Evolutionary conservation across 2,113 vertebrate genomes (phyloP), one percentile per base, ranked within the genome.

Genomic region (Proteles cristata): DNA sequence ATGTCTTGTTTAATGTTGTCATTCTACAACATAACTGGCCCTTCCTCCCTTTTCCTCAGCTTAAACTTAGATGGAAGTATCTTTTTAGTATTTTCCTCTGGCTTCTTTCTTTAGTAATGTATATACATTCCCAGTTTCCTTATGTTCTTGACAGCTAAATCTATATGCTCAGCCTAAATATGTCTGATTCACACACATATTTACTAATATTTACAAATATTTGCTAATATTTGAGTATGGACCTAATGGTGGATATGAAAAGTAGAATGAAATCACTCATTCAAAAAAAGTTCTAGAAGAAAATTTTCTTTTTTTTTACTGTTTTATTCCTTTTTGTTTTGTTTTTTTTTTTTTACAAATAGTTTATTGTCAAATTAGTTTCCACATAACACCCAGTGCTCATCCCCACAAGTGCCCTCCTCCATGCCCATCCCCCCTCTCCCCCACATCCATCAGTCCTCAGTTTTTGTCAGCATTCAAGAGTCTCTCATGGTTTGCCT

Each of bases 201-300:
- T 50, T 53, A 43, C 79, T 92, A 92, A 94, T 45, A 45, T 33
- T 93, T 50, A 43, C 39, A 74, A 74, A 69, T 48, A 74, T 89
- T 50, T 53, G 43, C 71, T 92, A 92, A 94, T 45, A 45, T 33
- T 93, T 43, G 50, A 10, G 3, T 2, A 11, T 28, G 6, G 58
- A 58, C 28, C 65, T 85, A 45, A 88, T 48, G 48, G 28, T 65
- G 2, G 39, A 65, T 58, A 80, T 82, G 16, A 82, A 96, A 92
- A 82, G 2, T 65, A 73, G 45, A 91, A n/a, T 82, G 43, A 79
- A 43, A 83, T 55, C 33, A 61, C 25, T 68, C 33, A 74, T 45
- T 91, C 25, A 71, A 88, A 95, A 63, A 90, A 55, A 93, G 5
- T 33, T 71, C 71, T 79, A 61, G 35, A 92, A 33, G n/a, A 95